Percentiles rank a stretch among this genome's conserved stretches.
Conservation (phyloP, 2,888 invertebrate species). For the Cosmia trapezina region DNA sequence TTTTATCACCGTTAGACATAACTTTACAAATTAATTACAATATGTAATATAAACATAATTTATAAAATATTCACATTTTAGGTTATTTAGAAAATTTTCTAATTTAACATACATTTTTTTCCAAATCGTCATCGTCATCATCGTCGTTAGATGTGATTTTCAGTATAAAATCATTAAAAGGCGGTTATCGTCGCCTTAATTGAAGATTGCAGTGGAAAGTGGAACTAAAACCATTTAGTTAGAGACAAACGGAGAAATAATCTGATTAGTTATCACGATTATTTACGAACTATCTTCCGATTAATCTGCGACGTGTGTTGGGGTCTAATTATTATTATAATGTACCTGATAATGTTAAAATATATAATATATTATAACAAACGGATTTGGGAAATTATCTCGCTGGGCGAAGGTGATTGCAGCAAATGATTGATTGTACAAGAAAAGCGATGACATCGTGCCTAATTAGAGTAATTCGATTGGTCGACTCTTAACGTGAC, state of each 20-base stretch:
- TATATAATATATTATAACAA: constrained; percentile 2
- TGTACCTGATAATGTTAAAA: constrained; percentile 17
- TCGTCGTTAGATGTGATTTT: too few species aligned
- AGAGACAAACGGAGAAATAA: constrained; percentile 27
- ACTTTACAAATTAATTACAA: too few species aligned
- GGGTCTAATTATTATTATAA: constrained; percentile 23
- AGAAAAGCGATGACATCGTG: not conserved
- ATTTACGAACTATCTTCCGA: constrained; percentile 45
- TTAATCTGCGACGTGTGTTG: constrained; percentile 41
- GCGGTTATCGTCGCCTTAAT: constrained; percentile 3
- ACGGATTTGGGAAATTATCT: not conserved
- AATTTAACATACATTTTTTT: too few species aligned
- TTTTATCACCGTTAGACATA: too few species aligned
- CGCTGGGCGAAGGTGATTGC: not conserved
- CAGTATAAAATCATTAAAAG: too few species aligned
- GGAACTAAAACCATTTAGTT: constrained; percentile 21
- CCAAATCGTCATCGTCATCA: too few species aligned
- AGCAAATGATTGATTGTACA: not conserved
- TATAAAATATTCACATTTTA: too few species aligned
- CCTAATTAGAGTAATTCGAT: not conserved
- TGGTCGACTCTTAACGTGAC: not conserved
- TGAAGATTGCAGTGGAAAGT: constrained; percentile 15
- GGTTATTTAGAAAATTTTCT: too few species aligned
- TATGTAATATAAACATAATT: too few species aligned
- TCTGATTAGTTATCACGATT: constrained; percentile 32